phyloP scores from a whole-genome alignment of 2,888 invertebrate genomes.

The Tetragonisca angustula region DNA sequence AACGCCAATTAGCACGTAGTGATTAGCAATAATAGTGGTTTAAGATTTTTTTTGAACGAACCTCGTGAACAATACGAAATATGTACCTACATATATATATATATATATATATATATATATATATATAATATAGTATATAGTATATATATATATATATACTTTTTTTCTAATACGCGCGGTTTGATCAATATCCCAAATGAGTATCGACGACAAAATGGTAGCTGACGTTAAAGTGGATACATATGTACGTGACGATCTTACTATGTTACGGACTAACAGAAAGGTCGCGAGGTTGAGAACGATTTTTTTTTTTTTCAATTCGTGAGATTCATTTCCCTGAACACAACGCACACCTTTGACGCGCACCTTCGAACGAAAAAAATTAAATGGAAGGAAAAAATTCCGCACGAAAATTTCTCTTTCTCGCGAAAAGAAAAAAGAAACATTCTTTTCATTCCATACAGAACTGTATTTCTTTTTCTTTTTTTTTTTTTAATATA shows the following conservation, averaged over 20 bases:
- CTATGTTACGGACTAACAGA: neutral
- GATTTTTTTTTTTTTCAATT: neutral
- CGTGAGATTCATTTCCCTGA: slow-evolving; percentile 22
- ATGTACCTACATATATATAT: neutral
- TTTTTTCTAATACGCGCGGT: neutral
- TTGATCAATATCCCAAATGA: neutral
- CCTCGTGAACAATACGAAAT: neutral
- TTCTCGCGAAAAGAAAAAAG: neutral
- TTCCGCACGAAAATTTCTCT: neutral
- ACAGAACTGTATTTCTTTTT: neutral
- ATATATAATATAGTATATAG: neutral
- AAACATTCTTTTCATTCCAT: neutral
- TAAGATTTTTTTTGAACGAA: neutral
- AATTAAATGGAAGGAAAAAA: neutral
- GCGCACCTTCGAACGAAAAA: neutral
- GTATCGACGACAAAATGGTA: neutral
- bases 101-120: neutral
- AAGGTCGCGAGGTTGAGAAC: neutral
- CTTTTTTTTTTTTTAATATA: too few species aligned
- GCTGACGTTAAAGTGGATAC: neutral
- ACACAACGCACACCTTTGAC: neutral
- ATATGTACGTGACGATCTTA: neutral
- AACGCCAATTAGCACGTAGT: too few species aligned
- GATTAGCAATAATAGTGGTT: neutral
- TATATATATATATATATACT: neutral